A percentile compares a stretch with the other conserved stretches of the same genome.
Conservation (phyloP, 2,888 invertebrate genomes). For the Xanthorhoe designata region DNA sequence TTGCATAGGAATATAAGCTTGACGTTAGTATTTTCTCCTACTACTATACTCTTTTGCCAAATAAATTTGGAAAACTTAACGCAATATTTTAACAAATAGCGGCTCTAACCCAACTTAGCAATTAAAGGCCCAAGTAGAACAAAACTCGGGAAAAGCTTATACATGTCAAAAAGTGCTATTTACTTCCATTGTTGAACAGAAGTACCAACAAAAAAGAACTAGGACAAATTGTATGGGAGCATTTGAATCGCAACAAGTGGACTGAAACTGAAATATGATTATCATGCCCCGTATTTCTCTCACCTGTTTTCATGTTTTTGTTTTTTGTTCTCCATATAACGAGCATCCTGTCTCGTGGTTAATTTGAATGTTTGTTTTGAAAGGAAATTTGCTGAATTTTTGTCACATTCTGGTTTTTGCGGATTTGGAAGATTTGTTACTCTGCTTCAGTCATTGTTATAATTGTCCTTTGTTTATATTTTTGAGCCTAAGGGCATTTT, state of each 20-base stretch:
- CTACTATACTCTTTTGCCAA: neutral
- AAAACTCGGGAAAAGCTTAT: conserved; percentile 14
- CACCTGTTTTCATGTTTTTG: conserved; percentile 68
- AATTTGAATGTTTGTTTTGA: conserved; percentile 75
- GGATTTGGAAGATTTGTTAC: conserved; percentile 48
- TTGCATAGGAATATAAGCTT: neutral
- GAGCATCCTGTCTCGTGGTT: conserved; percentile 77
- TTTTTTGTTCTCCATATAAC: conserved; percentile 70
- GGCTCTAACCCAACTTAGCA: conserved; percentile 8
- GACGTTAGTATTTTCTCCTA: neutral
- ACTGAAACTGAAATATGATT: conserved; percentile 68
- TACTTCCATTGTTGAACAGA: conserved; percentile 23
- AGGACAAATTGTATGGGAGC: conserved; percentile 51
- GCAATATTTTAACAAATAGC: conserved; percentile 5
- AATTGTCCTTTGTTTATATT: conserved; percentile 25
- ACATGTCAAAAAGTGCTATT: conserved; percentile 16
- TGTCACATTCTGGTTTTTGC: conserved; percentile 54
- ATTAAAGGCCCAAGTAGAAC: conserved; percentile 11
- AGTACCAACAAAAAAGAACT: conserved; percentile 35
- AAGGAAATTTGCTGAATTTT: conserved; percentile 65
- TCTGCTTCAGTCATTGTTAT: conserved; percentile 39
- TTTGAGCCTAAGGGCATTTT: conserved; percentile 8
- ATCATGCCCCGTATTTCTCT: conserved; percentile 64
- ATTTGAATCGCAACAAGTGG: conserved; percentile 63
- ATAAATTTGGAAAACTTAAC: neutral